phyloP scores from a whole-genome alignment of 2,113 vertebrate species.

The Zosterops hypoxanthus region DNA sequence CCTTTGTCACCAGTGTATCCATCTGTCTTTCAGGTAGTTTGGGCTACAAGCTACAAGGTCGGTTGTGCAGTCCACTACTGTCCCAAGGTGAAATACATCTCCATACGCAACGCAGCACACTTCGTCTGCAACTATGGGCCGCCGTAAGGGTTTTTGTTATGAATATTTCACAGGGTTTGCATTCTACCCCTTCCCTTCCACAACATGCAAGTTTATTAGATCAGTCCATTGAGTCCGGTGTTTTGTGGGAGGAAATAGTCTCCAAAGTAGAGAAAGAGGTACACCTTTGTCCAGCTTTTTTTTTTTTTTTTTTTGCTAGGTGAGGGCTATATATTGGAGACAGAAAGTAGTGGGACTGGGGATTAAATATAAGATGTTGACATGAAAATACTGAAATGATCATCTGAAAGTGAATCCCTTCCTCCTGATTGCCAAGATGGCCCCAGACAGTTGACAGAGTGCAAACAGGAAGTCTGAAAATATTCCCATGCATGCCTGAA shows the following conservation, averaged over 20 bases:
- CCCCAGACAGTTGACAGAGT: neutral
- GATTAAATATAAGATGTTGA: neutral
- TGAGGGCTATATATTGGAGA: neutral
- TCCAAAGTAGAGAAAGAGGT: neutral
- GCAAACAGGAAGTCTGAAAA: neutral
- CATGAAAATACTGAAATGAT: neutral
- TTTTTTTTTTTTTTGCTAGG: neutral
- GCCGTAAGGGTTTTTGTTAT: conserved; percentile 26
- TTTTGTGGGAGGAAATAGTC: neutral
- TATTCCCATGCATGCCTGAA: neutral
- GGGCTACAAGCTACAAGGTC: conserved; percentile 69
- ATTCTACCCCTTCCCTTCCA: neutral
- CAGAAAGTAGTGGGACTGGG: neutral
- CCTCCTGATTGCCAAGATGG: neutral
- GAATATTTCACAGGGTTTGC: neutral
- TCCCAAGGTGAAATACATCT: neutral
- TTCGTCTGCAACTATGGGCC: conserved; percentile 71
- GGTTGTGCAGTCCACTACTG: conserved; percentile 70
- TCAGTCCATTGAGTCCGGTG: neutral
- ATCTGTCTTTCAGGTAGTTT: conserved; percentile 58
- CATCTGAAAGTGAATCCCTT: neutral
- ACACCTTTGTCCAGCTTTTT: neutral
- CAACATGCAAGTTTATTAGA: neutral
- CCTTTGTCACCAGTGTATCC: neutral
- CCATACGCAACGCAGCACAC: conserved; percentile 1